Evolutionary conservation across 2,888 invertebrate genomes (phyloP), one percentile per base, ranked within the genome.

Genomic region (Julus scandinavius): DNA sequence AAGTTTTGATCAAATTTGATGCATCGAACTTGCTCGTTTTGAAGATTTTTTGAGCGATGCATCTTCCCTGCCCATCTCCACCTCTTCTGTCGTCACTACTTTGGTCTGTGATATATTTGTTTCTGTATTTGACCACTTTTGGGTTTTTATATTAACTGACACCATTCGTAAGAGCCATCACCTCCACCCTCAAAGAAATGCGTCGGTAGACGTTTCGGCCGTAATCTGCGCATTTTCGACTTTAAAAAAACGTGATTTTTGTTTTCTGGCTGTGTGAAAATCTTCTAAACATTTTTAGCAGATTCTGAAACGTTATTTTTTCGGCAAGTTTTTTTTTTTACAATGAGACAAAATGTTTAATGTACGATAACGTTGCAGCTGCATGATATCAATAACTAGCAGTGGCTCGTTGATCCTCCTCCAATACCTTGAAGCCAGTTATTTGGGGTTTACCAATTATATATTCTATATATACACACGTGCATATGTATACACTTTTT

Each of bases 81-180:
- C 87, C 38, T 54, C 40, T 58, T 58, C 45, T 45, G 45, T 54
- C 40, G n/a, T 50, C 29, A 87, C 87, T 87, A 87, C 58, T 87
- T 87, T 87, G 87, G 58, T 58, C 87, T 87, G 87, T 87, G 87
- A 87, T 87, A 87, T 54, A 54, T 87, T 87, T 87, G 87, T 87
- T 87, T 87, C 87, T 58, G 58, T 87, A 54, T 87, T 85, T 85
- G 85, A 85, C 80, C 80, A 80, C 38, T 80, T 80, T 80, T 80
- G 80, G 15, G 38, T 80, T 40, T 80, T 38, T 80, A 13, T 80
- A 38, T 80, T 80, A 80, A 80, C 80, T 80, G 80, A 38, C 80
- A 80, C 80, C 80, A 80, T 80, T 80, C 80, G 80, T 80, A 80
- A 80, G 38, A 80, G 29, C 38, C 20, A 72, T 72, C 72, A 72